Evolutionary conservation across 1,140 invertebrate genomes (phyloP).

Genomic region (Popillia japonica): DNA sequence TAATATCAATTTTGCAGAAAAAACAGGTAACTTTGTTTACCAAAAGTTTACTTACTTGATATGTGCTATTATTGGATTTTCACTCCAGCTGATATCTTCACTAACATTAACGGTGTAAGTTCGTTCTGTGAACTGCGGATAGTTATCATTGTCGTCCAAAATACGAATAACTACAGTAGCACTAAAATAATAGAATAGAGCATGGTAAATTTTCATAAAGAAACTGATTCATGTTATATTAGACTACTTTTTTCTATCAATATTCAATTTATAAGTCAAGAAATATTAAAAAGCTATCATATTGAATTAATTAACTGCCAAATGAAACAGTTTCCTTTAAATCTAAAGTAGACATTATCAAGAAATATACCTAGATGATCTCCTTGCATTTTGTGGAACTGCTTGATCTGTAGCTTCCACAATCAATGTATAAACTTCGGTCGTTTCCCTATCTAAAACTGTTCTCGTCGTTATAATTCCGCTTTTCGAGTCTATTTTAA

Average conservation of each 20-base stretch:
- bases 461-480: slow-evolving; percentile 87
- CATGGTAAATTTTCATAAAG: no score
- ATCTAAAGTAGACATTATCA: no score
- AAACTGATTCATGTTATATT: no score
- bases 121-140: slow-evolving; percentile 91
- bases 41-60: slow-evolving; percentile 75
- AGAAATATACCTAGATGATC: slow-evolving; percentile 70
- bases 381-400: slow-evolving; percentile 71
- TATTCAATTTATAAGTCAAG: no score
- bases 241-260: no score
- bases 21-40: no score
- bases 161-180: slow-evolving; percentile 86
- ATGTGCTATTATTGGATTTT: slow-evolving; percentile 84
- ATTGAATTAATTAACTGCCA: no score
- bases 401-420: slow-evolving; percentile 87
- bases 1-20: no score
- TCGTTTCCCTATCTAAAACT: slow-evolving; percentile 86
- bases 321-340: no score
- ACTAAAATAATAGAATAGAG: slow-evolving; percentile 57
- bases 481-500: slow-evolving; percentile 81
- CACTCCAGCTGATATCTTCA: slow-evolving; percentile 85
- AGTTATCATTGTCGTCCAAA: slow-evolving; percentile 96
- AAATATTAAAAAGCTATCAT: no score
- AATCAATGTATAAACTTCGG: slow-evolving; percentile 85
- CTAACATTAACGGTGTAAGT: slow-evolving; percentile 87